These are phyloP conservation scores for Heliconius himera DNA, from an alignment of 1,140 invertebrate species.

Conservation along the genomic window DNA sequence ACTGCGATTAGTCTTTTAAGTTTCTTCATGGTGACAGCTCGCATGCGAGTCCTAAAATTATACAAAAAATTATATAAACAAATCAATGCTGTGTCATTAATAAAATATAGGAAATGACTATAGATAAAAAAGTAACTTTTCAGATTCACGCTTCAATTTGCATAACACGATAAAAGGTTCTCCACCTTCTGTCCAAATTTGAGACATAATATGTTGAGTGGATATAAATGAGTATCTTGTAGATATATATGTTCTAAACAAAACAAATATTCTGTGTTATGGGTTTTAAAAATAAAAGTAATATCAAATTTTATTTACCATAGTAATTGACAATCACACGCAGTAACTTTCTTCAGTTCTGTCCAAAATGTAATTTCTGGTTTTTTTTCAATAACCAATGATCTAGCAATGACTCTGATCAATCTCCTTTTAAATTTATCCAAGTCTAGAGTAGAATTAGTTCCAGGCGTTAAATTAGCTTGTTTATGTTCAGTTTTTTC, in stretches of 20 bases:
- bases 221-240: no score
- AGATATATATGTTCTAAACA: no score
- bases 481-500: neutral
- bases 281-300: neutral
- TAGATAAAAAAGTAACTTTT: no score
- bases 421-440: conserved; percentile 67
- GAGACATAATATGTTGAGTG: no score
- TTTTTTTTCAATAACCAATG: conserved; percentile 45
- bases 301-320: conserved; percentile 52
- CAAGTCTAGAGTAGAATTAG: conserved; percentile 25
- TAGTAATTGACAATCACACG: conserved; percentile 56
- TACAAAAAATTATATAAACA: neutral
- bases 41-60: conserved; percentile 58
- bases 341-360: conserved; percentile 50
- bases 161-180: no score
- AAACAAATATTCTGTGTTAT: neutral
- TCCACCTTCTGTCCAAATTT: no score
- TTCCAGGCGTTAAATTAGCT: neutral
- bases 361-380: conserved; percentile 54
- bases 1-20: conserved; percentile 55
- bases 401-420: conserved; percentile 54
- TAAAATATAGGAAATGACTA: no score
- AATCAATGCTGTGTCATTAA: no score
- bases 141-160: no score
- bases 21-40: conserved; percentile 62